phyloP scores from a whole-genome alignment of 2,797 vertebrate genomes.

The Aselliscus stoliczkanus region DNA sequence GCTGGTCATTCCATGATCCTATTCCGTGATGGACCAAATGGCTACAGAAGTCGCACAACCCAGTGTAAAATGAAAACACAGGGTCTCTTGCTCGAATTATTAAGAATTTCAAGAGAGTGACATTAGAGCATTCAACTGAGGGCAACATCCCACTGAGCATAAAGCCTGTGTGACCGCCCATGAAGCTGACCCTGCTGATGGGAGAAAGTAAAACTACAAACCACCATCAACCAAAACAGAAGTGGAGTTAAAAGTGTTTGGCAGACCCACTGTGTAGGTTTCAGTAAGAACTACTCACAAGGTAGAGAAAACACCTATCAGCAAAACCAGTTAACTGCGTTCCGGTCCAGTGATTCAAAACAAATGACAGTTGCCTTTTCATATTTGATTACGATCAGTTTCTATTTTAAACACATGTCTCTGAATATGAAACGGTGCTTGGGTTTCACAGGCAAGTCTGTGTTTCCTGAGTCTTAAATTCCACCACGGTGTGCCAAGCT shows the following conservation, averaged over 20 bases:
- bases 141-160: rapidly evolving
- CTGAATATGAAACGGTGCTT: not conserved
- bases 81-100: not conserved
- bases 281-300: not conserved
- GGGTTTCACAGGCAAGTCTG: not conserved
- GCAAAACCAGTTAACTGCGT: not conserved
- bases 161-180: rapidly evolving
- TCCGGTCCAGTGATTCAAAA: not conserved
- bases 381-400: not conserved
- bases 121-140: not conserved
- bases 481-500: not conserved
- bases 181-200: too few species aligned
- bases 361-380: not conserved
- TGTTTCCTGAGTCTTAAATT: slow-evolving; percentile 16
- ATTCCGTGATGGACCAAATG: not conserved
- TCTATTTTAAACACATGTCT: slow-evolving; percentile 33
- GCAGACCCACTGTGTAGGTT: not conserved
- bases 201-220: not conserved
- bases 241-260: not conserved
- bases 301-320: not conserved
- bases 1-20: not conserved
- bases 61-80: not conserved
- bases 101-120: not conserved
- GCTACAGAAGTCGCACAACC: rapidly evolving
- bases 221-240: not conserved